phyloP scores from a whole-genome alignment of 1,140 invertebrate genomes.

The Cecropterus lyciades region DNA sequence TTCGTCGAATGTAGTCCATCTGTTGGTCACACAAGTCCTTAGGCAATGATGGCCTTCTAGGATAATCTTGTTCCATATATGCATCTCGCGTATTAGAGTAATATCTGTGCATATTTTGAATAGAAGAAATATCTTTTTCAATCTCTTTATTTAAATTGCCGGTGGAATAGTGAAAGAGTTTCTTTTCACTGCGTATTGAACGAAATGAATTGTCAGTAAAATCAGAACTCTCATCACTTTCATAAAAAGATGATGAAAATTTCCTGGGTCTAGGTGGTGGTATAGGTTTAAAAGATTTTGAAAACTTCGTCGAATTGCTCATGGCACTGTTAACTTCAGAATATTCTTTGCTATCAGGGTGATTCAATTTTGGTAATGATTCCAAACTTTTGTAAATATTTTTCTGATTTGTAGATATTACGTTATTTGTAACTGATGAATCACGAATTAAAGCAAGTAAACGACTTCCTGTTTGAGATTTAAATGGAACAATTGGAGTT shows the following conservation, averaged over 20 bases:
- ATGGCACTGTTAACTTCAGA: constrained; percentile 5
- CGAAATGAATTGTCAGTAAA: constrained; percentile 63
- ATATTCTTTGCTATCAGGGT: constrained; percentile 26
- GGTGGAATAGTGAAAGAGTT: constrained; percentile 78
- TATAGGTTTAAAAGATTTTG: constrained; percentile 53
- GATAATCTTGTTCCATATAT: constrained; percentile 46
- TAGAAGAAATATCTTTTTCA: constrained; percentile 80
- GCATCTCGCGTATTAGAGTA: constrained; percentile 64
- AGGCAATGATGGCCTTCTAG: constrained; percentile 85
- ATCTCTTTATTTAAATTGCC: constrained; percentile 82
- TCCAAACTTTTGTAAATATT: constrained; percentile 38
- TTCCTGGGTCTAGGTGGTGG: constrained; percentile 66
- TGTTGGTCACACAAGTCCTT: constrained; percentile 88
- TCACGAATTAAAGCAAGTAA: constrained; percentile 71
- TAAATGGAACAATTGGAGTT: constrained; percentile 56
- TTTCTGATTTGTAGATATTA: constrained; percentile 43
- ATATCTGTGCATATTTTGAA: constrained; percentile 72
- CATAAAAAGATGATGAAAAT: constrained; percentile 65
- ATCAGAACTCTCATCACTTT: constrained; percentile 75
- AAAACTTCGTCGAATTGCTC: constrained; percentile 37
- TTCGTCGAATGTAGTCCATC: constrained; percentile 88
- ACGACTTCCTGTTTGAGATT: constrained; percentile 77
- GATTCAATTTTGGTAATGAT: constrained; percentile 27
- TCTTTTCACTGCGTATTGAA: constrained; percentile 74
- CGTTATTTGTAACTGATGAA: constrained; percentile 57